A percentile compares a stretch with the other conserved stretches of the same genome.
phyloP scores from a whole-genome alignment of 2,888 invertebrate species.

The Eupelmus urozonus region DNA sequence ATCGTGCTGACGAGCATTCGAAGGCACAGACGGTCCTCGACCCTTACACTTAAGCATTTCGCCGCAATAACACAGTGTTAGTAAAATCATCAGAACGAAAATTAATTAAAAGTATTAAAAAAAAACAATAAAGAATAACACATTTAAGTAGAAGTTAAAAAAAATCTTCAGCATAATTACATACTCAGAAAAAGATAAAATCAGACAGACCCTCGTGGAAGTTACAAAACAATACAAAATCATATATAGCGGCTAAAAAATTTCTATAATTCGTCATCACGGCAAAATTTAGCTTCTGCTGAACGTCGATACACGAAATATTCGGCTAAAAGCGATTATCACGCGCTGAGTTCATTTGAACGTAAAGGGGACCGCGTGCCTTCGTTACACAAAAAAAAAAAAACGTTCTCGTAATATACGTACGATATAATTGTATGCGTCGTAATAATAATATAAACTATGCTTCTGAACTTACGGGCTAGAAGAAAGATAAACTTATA shows the following conservation, averaged over 20 bases:
- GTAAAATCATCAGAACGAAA: slow-evolving; percentile 32
- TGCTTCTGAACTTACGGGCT: slow-evolving; percentile 62
- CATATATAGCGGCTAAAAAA: no score
- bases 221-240: no score
- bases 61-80: slow-evolving; percentile 69
- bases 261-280: no score
- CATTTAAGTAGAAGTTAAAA: no score
- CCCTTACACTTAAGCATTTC: slow-evolving; percentile 75
- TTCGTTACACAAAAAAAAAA: slow-evolving; percentile 65
- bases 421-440: slow-evolving; percentile 52
- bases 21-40: slow-evolving; percentile 77
- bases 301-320: slow-evolving; percentile 74
- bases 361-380: slow-evolving; percentile 77
- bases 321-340: slow-evolving; percentile 69
- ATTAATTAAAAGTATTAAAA: slow-evolving; percentile 42
- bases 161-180: not conserved
- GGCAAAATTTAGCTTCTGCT: slow-evolving; percentile 72
- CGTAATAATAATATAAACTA: slow-evolving; percentile 65
- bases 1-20: slow-evolving; percentile 71
- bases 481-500: slow-evolving; percentile 55
- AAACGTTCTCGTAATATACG: slow-evolving; percentile 54
- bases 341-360: slow-evolving; percentile 72
- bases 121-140: slow-evolving; percentile 41
- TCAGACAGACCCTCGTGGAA: slow-evolving; percentile 33
- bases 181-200: slow-evolving; percentile 14